A percentile compares a stretch with the other conserved stretches of the same genome.
Evolutionary conservation across 2,888 invertebrate species (phyloP).

Genomic region (Drosophila melanosoma): DNA sequence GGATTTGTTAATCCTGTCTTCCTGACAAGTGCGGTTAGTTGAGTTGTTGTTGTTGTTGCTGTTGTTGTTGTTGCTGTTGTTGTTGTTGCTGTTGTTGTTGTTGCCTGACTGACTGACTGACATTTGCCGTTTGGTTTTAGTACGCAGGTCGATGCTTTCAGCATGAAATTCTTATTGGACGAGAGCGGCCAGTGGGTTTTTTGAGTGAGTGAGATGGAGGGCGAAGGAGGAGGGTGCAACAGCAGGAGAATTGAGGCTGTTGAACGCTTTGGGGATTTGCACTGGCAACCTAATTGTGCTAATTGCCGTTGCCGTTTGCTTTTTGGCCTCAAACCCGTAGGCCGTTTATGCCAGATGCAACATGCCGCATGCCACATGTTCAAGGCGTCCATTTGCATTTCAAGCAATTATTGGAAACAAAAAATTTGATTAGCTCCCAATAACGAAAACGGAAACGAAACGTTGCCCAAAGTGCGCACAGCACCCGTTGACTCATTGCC

Average conservation of each 20-base stretch:
- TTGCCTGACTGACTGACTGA: conserved; percentile 42
- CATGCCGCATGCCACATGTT: conserved; percentile 34
- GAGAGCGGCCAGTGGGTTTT: background rate
- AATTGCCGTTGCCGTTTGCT: conserved; percentile 72
- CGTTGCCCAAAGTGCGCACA: conserved; percentile 49
- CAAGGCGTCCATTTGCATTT: conserved; percentile 78
- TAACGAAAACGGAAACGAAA: conserved; percentile 35
- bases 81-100: conserved; percentile 39
- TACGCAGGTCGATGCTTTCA: conserved; percentile 65
- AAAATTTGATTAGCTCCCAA: conserved; percentile 70
- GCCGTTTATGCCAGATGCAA: conserved; percentile 12
- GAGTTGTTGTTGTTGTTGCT: conserved; percentile 62
- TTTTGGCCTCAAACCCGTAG: conserved; percentile 53
- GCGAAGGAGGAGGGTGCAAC: background rate
- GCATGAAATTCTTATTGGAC: conserved; percentile 72
- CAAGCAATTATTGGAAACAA: conserved; percentile 74
- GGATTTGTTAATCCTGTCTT: conserved; percentile 84
- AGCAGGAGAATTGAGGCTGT: conserved; percentile 35
- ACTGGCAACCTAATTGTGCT: conserved; percentile 82
- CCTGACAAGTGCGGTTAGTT: conserved; percentile 84
- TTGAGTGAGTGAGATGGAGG: background rate
- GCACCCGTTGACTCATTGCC: conserved; percentile 24
- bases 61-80: conserved; percentile 52
- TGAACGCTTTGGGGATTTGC: conserved; percentile 79
- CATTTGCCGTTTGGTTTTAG: conserved; percentile 58